Evolutionary conservation across 2,113 vertebrate species (phyloP), one percentile per base, ranked within the genome.

Genomic region (Aythya baeri): DNA sequence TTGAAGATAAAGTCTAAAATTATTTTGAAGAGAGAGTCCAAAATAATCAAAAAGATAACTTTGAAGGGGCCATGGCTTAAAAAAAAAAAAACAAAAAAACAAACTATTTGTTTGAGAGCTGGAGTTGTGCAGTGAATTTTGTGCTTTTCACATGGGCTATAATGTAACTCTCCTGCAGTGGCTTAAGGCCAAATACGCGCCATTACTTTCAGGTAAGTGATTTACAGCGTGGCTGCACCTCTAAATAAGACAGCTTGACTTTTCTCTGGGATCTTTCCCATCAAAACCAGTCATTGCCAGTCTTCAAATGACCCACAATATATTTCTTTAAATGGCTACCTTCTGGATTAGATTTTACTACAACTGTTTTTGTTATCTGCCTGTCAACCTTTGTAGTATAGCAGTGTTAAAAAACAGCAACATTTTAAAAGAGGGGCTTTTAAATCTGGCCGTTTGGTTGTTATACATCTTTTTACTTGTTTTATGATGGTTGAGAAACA

Each of bases 1-100:
- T 72, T 95, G 36, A 84, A 74, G 49, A 55, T 43, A 26, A 72
- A 90, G 38, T 76, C n/a, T 81, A 46, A 82, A 90, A 85, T 61
- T 87, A 32, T 95, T 96, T 92, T 91, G 86, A 86, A 89, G 50
- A 77, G 15, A 26, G 59, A 85, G 59, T 62, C 57, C 75, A 87
- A 94, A 92, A 78, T 63, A 89, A 91, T 83, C 65, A 68, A 88
- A 93, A 86, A 87, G 57, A 88, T 86, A 70, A 89, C 94, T 94
- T 88, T 86, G 73, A 79, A 90, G 31, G 32, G 59, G 8, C 55
- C 73, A 23, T 59, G 41, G 49, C 67, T 89, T 86, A 52, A 86
- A 81, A 77, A 91, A 38, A 84, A 81, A 77, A 86, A 7, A 36
- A n/a, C n/a, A n/a, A n/a, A n/a, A n/a, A n/a, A n/a, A n/a, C n/a